phyloP scores from a whole-genome alignment of 2,888 invertebrate genomes.

The Escarpia spicata region DNA sequence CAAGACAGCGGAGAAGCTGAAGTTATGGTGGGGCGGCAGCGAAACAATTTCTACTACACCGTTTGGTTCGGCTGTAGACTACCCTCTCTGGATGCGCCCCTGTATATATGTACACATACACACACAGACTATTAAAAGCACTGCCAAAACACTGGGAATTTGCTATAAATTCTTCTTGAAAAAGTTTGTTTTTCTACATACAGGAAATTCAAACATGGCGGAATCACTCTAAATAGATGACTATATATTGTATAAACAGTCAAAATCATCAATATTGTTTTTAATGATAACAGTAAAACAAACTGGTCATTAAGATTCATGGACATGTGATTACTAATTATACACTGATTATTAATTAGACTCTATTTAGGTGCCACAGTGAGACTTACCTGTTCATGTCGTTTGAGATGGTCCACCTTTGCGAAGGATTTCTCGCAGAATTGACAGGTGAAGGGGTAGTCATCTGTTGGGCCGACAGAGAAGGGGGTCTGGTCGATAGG shows the following conservation, averaged over 20 bases:
- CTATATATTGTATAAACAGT: too few relatives aligned
- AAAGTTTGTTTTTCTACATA: neutral
- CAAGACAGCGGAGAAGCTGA: too few relatives aligned
- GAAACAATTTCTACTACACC: too few relatives aligned
- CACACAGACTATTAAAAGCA: neutral
- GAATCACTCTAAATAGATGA: too few relatives aligned
- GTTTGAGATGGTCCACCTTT: constrained; percentile 84
- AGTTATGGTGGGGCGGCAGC: too few relatives aligned
- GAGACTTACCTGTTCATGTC: constrained; percentile 84
- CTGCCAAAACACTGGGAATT: neutral
- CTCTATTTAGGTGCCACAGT: neutral
- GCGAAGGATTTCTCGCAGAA: constrained; percentile 93
- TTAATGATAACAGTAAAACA: too few relatives aligned
- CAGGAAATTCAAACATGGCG: neutral
- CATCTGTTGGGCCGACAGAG: constrained; percentile 71
- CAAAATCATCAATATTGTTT: too few relatives aligned
- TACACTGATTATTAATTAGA: neutral
- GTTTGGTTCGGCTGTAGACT: too few relatives aligned
- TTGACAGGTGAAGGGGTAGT: constrained; percentile 88
- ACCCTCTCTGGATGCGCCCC: too few relatives aligned
- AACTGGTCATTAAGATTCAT: neutral
- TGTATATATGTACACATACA: neutral
- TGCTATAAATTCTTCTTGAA: neutral
- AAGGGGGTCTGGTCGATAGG: constrained; percentile 32
- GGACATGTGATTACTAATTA: neutral